A percentile compares a stretch with the other conserved stretches of the same genome.
phyloP scores from a whole-genome alignment of 2,113 vertebrate species.

The Prunella himalayana region DNA sequence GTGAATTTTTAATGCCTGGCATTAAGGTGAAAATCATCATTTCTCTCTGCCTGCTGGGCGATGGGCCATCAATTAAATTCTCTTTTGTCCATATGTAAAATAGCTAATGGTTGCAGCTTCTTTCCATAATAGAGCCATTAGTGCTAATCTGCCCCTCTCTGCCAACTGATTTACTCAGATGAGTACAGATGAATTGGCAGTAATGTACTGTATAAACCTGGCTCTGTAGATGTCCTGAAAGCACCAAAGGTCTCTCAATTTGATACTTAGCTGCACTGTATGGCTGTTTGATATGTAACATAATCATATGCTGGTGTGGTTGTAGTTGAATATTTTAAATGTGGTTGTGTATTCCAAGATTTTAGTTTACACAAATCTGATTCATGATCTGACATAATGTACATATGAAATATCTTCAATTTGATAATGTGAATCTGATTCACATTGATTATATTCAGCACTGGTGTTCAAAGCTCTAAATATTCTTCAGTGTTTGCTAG shows the following conservation, averaged over 20 bases:
- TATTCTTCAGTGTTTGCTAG: constrained; percentile 43
- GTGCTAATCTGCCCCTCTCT: constrained; percentile 41
- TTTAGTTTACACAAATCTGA: constrained; percentile 62
- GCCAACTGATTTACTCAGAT: constrained; percentile 42
- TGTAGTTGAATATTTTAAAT: constrained; percentile 26
- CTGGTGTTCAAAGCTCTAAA: constrained; percentile 45
- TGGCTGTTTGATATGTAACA: constrained; percentile 28
- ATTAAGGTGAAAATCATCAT: constrained; percentile 60
- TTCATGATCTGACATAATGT: constrained; percentile 57
- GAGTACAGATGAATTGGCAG: constrained; percentile 58
- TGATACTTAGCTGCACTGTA: constrained; percentile 14
- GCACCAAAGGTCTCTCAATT: constrained; percentile 18
- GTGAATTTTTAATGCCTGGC: constrained; percentile 58
- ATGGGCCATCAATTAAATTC: constrained; percentile 42
- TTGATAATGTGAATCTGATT: constrained; percentile 64
- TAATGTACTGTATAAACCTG: constrained; percentile 49
- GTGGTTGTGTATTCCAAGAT: constrained; percentile 19
- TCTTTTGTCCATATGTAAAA: constrained; percentile 59
- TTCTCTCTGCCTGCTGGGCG: constrained; percentile 36
- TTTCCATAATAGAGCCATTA: constrained; percentile 60
- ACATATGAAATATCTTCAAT: constrained; percentile 65
- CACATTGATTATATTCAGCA: constrained; percentile 41
- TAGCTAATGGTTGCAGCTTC: constrained; percentile 46
- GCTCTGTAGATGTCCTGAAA: constrained; percentile 48
- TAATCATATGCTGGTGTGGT: not conserved